Conservation (phyloP, 1,140 invertebrate species). For the Drosophila hydei region DNA sequence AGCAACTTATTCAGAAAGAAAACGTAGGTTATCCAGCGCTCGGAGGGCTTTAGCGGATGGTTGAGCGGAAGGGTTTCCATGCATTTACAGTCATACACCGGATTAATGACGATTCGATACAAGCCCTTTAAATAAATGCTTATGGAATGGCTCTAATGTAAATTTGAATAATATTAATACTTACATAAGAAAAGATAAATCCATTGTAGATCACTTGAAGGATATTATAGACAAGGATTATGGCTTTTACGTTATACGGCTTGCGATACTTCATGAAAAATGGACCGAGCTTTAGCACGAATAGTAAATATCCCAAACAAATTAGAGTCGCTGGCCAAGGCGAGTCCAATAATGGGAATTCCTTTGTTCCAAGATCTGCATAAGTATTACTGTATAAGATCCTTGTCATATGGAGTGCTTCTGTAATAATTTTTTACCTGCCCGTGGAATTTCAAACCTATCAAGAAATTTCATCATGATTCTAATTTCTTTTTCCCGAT, state of each 20-base stretch:
- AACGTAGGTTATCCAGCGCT: conserved; percentile 13
- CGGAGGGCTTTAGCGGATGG: conserved; percentile 10
- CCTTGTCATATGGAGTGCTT: background rate
- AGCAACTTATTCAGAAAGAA: conserved; percentile 64
- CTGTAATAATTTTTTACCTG: background rate
- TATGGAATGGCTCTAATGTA: no score
- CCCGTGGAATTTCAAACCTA: background rate
- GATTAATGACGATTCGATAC: background rate
- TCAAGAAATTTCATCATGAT: background rate
- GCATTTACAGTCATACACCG: conserved; percentile 3
- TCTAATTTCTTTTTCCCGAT: background rate
- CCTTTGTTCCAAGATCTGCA: conserved; percentile 8
- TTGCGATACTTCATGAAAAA: conserved; percentile 92
- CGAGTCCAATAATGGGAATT: background rate
- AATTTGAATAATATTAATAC: background rate
- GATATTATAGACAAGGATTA: conserved; percentile 91
- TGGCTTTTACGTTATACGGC: conserved; percentile 89
- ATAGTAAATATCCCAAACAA: conserved; percentile 90
- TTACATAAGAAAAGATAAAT: conserved; percentile 9
- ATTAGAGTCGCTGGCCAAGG: conserved; percentile 85
- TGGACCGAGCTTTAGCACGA: conserved; percentile 87
- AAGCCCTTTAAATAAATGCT: background rate
- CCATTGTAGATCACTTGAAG: conserved; percentile 85
- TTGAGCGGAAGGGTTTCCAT: conserved; percentile 2
- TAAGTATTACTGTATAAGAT: background rate